A percentile compares a stretch with the other conserved stretches of the same genome.
Conservation (phyloP, 2,113 vertebrate genomes). For the Aspidoscelis tigris region DNA sequence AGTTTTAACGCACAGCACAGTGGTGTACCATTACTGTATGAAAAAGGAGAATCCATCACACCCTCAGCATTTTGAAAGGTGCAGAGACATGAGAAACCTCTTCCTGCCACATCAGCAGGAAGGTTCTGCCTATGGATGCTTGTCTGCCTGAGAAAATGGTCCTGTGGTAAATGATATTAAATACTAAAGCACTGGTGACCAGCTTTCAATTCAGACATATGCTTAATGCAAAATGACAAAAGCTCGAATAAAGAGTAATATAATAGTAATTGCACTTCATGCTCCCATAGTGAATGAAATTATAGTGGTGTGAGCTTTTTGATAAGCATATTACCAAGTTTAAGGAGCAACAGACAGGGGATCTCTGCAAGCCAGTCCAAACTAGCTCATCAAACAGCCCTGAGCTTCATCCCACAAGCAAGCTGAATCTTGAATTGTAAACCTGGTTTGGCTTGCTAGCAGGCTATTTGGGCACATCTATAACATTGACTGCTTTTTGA, state of each 20-base stretch:
- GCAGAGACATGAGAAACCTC: background rate
- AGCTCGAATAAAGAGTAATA: background rate
- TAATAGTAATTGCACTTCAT: background rate
- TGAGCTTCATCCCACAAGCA: too few species aligned
- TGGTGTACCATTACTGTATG: background rate
- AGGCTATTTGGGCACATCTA: too few species aligned
- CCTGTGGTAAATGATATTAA: background rate
- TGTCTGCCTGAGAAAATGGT: background rate
- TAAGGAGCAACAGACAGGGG: too few species aligned
- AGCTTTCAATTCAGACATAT: slow-evolving; percentile 18
- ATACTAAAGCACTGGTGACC: background rate
- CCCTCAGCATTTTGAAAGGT: background rate
- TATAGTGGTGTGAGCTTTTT: background rate
- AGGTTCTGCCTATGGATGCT: background rate
- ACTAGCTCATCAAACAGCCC: too few species aligned
- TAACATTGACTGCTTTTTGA: too few species aligned
- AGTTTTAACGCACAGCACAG: background rate
- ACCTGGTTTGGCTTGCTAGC: too few species aligned
- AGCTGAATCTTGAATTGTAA: too few species aligned
- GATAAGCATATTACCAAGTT: background rate
- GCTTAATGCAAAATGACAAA: background rate
- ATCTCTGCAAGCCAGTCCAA: too few species aligned
- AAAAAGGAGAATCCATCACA: background rate
- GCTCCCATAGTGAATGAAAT: background rate
- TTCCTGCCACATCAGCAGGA: background rate